Conservation (phyloP, 37 sponge, comb jelly and placozoan genomes). For the Agelas oroides region DNA sequence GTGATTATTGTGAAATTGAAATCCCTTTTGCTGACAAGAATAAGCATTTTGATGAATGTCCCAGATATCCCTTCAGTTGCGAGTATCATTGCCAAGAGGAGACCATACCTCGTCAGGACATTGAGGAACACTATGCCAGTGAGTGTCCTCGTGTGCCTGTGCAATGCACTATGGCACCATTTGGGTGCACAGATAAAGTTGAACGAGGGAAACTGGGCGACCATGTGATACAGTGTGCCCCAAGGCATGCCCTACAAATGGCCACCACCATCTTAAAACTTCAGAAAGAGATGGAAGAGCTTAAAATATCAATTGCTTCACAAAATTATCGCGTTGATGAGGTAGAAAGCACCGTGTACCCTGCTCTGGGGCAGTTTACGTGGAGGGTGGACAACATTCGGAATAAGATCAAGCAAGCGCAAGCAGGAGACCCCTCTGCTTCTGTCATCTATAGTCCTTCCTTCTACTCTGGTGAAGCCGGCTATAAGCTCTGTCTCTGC, state of each 20-base stretch:
- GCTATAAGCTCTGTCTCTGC: conserved; percentile 77
- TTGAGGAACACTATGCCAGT: conserved; percentile 7
- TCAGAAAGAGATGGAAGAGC: conserved; percentile 44
- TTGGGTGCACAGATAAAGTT: conserved; percentile 56
- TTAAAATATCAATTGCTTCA: conserved; percentile 15
- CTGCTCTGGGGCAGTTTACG: conserved; percentile 64
- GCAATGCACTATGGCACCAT: conserved; percentile 35
- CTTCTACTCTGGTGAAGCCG: conserved; percentile 75
- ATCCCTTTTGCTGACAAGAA: conserved; percentile 1
- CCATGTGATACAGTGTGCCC: conserved; percentile 48
- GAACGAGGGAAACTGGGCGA: conserved; percentile 10
- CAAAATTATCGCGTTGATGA: conserved; percentile 1
- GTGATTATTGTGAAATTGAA: conserved; percentile 37
- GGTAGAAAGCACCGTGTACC: conserved; percentile 32
- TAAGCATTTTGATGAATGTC: conserved; percentile 26
- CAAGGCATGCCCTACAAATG: conserved; percentile 17
- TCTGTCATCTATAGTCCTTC: conserved; percentile 67
- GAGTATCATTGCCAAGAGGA: conserved; percentile 17
- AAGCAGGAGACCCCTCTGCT: conserved; percentile 10
- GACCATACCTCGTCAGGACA: conserved; percentile 14
- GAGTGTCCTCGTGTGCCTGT: conserved; percentile 40
- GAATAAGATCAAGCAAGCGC: conserved; percentile 43
- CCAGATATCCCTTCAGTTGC: conserved; percentile 25
- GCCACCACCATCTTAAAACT: conserved; percentile 34
- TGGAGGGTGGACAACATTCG: conserved; percentile 70